Conservation (phyloP, 1,140 invertebrate species). For the Drosophila dunni region DNA sequence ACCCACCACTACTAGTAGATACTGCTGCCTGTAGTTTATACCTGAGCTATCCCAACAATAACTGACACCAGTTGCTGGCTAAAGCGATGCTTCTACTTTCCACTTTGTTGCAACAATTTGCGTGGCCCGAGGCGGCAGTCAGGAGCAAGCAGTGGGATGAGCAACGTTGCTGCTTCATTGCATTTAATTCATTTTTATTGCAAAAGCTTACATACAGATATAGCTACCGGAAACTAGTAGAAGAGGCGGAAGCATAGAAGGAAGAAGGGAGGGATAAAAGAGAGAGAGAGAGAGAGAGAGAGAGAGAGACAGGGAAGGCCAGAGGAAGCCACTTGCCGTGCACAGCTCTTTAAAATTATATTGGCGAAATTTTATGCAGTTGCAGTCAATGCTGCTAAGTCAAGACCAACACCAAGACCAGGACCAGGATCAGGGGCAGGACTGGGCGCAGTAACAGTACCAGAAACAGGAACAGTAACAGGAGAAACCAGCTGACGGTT, state of each 20-base stretch:
- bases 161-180: slow-evolving; percentile 69
- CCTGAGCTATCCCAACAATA: slow-evolving; percentile 67
- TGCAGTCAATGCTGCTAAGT: slow-evolving; percentile 53
- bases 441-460: too few relatives aligned
- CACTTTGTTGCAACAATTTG: slow-evolving; percentile 82
- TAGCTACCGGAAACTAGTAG: slow-evolving; percentile 26
- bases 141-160: slow-evolving; percentile 20
- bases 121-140: slow-evolving; percentile 53
- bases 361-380: slow-evolving; percentile 80
- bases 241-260: too few relatives aligned
- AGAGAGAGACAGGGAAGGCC: background rate
- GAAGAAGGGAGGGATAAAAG: too few relatives aligned
- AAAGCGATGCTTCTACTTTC: slow-evolving; percentile 25
- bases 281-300: too few relatives aligned
- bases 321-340: slow-evolving; percentile 70
- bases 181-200: slow-evolving; percentile 84
- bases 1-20: slow-evolving; percentile 1
- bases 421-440: background rate
- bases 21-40: slow-evolving; percentile 55
- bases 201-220: slow-evolving; percentile 79
- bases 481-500: slow-evolving; percentile 30
- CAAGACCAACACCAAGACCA: slow-evolving; percentile 18
- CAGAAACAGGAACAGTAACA: slow-evolving; percentile 7
- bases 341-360: slow-evolving; percentile 78
- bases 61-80: slow-evolving; percentile 76